Evolutionary conservation across 2,113 vertebrate species (phyloP).

Genomic region (Nannobrachium achirus): DNA sequence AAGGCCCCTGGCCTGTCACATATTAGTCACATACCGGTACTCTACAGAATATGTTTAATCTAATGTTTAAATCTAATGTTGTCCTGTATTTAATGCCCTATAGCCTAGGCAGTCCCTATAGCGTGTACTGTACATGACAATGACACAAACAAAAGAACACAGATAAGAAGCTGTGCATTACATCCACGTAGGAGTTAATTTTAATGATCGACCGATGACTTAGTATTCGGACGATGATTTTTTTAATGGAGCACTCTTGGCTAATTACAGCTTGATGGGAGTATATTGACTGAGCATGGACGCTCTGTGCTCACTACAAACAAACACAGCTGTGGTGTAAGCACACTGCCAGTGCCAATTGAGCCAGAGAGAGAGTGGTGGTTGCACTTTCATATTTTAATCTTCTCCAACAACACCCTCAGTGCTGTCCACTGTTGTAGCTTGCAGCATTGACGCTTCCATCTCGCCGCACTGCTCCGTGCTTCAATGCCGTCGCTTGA

Average conservation of each 20-base stretch:
- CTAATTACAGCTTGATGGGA: slow-evolving; percentile 72
- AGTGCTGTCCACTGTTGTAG: slow-evolving; percentile 24
- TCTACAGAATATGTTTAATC: neutral
- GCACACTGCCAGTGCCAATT: slow-evolving; percentile 59
- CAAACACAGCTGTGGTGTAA: slow-evolving; percentile 79
- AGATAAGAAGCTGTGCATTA: slow-evolving; percentile 52
- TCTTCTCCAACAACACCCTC: slow-evolving; percentile 43
- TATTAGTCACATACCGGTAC: slow-evolving; percentile 15
- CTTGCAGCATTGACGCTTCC: neutral
- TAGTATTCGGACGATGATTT: slow-evolving; percentile 55
- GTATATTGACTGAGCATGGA: slow-evolving; percentile 69
- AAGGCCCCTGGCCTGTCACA: slow-evolving; percentile 11
- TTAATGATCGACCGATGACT: slow-evolving; percentile 56
- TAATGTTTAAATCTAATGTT: neutral
- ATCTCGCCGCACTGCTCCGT: neutral
- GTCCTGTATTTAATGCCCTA: slow-evolving; percentile 7
- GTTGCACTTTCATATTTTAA: slow-evolving; percentile 47
- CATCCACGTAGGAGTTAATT: neutral
- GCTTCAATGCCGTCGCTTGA: slow-evolving; percentile 5
- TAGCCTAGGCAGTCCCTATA: neutral
- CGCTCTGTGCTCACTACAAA: slow-evolving; percentile 71
- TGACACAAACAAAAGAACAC: neutral
- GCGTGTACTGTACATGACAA: neutral
- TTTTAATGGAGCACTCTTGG: slow-evolving; percentile 67
- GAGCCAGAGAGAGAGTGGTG: slow-evolving; percentile 47